A percentile compares a stretch with the other conserved stretches of the same genome.
These are phyloP conservation scores for Sapayoa aenigma DNA, from an alignment of 2,113 vertebrate genomes.

Conservation along the genomic window DNA sequence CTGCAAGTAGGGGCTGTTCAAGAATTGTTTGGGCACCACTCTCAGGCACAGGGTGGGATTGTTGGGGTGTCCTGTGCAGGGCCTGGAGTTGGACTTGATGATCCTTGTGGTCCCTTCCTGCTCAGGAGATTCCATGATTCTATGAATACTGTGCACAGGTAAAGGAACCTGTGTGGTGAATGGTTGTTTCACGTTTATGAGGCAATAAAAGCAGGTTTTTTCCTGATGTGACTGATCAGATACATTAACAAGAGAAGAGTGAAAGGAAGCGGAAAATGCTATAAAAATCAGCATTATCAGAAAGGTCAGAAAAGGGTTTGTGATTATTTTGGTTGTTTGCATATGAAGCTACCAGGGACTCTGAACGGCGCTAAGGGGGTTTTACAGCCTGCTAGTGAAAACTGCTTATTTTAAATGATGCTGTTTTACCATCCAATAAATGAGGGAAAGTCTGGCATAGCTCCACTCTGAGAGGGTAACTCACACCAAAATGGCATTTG, in stretches of 20 bases:
- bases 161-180: background rate
- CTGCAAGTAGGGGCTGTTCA: background rate
- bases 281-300: background rate
- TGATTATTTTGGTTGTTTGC: background rate
- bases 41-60: background rate
- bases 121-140: background rate
- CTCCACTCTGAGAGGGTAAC: background rate
- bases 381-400: background rate
- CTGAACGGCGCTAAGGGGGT: background rate
- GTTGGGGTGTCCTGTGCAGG: background rate
- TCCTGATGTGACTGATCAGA: background rate
- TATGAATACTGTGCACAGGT: fast-evolving
- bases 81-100: background rate
- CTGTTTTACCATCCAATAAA: background rate
- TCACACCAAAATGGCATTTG: background rate
- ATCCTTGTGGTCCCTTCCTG: background rate
- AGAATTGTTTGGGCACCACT: background rate
- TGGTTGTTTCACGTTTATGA: background rate
- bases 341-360: background rate
- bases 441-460: background rate
- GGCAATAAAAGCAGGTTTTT: background rate
- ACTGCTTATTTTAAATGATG: background rate
- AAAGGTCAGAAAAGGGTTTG: background rate
- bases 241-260: background rate
- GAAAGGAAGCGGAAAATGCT: background rate